Evolutionary conservation across 2,888 invertebrate species (phyloP).

Genomic region (Erebia palarica): DNA sequence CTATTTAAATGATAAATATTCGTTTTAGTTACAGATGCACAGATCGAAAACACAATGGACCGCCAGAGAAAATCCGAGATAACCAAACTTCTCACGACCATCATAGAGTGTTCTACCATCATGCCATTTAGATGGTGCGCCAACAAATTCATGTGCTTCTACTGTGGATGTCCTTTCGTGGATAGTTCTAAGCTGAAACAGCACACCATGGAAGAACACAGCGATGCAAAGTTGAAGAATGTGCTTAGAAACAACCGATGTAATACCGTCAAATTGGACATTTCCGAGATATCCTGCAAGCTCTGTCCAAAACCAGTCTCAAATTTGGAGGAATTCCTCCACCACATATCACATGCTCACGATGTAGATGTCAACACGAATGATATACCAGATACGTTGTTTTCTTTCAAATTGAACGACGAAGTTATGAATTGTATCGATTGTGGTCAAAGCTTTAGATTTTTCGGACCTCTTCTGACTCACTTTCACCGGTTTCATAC

Average conservation of each 20-base stretch:
- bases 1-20: slow-evolving; percentile 3
- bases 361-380: slow-evolving; percentile 41
- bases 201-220: slow-evolving; percentile 51
- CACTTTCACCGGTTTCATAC: slow-evolving; percentile 55
- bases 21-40: slow-evolving; percentile 31
- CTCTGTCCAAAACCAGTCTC: slow-evolving; percentile 47
- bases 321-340: slow-evolving; percentile 49
- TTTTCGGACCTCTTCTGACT: slow-evolving; percentile 53
- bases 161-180: slow-evolving; percentile 47
- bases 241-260: slow-evolving; percentile 41
- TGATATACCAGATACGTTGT: slow-evolving; percentile 43
- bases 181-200: slow-evolving; percentile 46
- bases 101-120: slow-evolving; percentile 51
- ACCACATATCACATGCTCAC: slow-evolving; percentile 48
- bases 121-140: slow-evolving; percentile 52
- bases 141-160: slow-evolving; percentile 53
- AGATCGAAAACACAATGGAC: slow-evolving; percentile 7
- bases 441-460: slow-evolving; percentile 55
- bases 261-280: slow-evolving; percentile 54
- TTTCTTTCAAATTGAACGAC: slow-evolving; percentile 53
- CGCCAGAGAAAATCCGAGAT: slow-evolving; percentile 35
- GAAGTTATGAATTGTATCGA: slow-evolving; percentile 52
- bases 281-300: slow-evolving; percentile 55
- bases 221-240: slow-evolving; percentile 46
- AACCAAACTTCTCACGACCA: slow-evolving; percentile 40